Evolutionary conservation across 2,797 vertebrate genomes (phyloP).

Genomic region (Paratrypauchen microcephalus): DNA sequence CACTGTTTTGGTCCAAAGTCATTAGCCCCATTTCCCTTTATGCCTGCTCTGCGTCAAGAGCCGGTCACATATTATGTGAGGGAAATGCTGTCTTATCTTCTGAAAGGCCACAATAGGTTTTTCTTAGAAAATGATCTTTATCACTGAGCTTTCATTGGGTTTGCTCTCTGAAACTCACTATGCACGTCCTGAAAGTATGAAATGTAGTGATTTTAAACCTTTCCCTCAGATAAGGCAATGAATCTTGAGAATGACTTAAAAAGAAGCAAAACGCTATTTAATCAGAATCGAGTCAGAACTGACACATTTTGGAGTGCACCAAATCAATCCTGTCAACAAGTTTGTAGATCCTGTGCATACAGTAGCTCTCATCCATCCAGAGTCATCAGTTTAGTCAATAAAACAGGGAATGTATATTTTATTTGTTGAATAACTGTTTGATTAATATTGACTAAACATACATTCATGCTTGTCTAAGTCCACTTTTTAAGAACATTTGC

Average conservation of each 20-base stretch:
- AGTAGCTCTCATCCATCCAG: not conserved
- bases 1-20: constrained; percentile 45
- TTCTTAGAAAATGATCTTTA: constrained; percentile 53
- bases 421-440: no score
- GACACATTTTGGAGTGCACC: constrained; percentile 25
- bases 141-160: constrained; percentile 42
- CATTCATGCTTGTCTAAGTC: no score
- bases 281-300: constrained; percentile 45
- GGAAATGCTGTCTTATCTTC: constrained; percentile 50
- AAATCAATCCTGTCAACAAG: constrained; percentile 27
- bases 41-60: constrained; percentile 26
- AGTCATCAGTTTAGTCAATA: no score
- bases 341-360: not conserved
- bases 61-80: constrained; percentile 30
- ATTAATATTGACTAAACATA: no score
- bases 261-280: constrained; percentile 38
- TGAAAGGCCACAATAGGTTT: constrained; percentile 47
- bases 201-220: not conserved
- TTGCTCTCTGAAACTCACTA: constrained; percentile 44
- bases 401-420: no score
- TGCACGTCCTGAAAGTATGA: constrained; percentile 28
- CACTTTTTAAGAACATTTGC: no score
- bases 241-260: constrained; percentile 34
- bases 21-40: constrained; percentile 18
- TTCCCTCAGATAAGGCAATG: constrained; percentile 31